Evolutionary conservation across 1,140 invertebrate genomes (phyloP).

Genomic region (Bombus superbus): DNA sequence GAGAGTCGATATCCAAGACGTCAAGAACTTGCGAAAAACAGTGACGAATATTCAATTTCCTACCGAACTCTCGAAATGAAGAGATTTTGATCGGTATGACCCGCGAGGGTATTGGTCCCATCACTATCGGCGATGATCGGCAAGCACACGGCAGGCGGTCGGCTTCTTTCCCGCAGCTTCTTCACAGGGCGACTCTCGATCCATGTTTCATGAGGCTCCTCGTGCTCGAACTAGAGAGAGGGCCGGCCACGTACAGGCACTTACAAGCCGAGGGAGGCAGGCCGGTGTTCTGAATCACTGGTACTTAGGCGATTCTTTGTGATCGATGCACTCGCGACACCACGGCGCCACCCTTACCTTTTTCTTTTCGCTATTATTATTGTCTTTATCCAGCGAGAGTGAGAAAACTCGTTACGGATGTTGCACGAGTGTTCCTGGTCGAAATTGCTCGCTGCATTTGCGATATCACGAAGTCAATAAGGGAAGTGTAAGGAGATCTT

Average conservation of each 20-base stretch:
- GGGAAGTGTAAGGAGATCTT: not conserved
- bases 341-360: conserved; percentile 35
- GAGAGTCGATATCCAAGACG: not conserved
- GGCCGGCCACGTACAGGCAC: conserved; percentile 44
- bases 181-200: conserved; percentile 62
- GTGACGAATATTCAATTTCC: not conserved
- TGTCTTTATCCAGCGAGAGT: not conserved
- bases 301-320: conserved; percentile 62
- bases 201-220: conserved; percentile 67
- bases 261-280: conserved; percentile 39
- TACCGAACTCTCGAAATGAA: not conserved
- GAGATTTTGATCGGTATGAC: not conserved
- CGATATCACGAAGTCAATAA: not conserved
- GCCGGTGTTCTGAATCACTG: conserved; percentile 61
- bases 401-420: not conserved
- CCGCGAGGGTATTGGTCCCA: conserved; percentile 44
- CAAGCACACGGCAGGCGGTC: conserved; percentile 55
- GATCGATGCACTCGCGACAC: conserved; percentile 61
- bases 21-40: not conserved
- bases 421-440: not conserved
- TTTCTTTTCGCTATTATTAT: conserved; percentile 20
- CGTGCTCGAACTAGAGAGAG: conserved; percentile 41
- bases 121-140: conserved; percentile 56
- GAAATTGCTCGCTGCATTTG: not conserved
- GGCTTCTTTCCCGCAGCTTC: conserved; percentile 62